phyloP scores from a whole-genome alignment of 2,797 vertebrate genomes.

The Acanthis flammea region DNA sequence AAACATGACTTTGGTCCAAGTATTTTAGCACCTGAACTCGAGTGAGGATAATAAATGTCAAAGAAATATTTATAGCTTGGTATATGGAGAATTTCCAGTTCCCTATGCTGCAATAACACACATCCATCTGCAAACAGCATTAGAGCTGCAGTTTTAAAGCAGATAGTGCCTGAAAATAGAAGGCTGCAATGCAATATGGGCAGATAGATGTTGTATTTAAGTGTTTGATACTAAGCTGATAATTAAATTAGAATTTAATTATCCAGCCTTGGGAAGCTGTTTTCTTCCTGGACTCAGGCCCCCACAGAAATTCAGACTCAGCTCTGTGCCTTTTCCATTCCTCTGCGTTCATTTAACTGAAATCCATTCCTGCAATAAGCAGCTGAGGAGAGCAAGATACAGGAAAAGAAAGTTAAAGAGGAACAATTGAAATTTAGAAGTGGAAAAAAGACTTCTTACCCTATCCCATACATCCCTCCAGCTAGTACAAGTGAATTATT shows the following conservation, averaged over 20 bases:
- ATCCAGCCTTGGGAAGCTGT: background rate
- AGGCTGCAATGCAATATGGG: slow-evolving; percentile 62
- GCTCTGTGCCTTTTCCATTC: background rate
- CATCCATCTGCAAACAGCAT: slow-evolving; percentile 94
- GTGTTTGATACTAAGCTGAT: slow-evolving; percentile 59
- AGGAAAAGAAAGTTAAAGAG: background rate
- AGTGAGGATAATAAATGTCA: slow-evolving; percentile 95
- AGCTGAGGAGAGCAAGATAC: background rate
- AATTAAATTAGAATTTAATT: slow-evolving; percentile 72
- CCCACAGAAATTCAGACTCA: slow-evolving; percentile 42
- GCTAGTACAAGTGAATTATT: background rate
- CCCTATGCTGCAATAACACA: slow-evolving; percentile 85
- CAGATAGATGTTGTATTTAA: slow-evolving; percentile 50
- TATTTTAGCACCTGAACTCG: slow-evolving; percentile 96
- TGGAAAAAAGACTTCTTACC: slow-evolving; percentile 22
- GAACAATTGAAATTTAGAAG: background rate
- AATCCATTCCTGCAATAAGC: slow-evolving; percentile 3
- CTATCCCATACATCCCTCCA: background rate
- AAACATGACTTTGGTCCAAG: slow-evolving; percentile 85
- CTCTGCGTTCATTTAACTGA: slow-evolving; percentile 19
- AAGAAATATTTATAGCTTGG: slow-evolving; percentile 90
- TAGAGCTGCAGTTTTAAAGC: slow-evolving; percentile 72
- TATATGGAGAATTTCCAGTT: slow-evolving; percentile 92
- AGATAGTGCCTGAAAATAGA: slow-evolving; percentile 79
- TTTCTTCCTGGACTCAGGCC: slow-evolving; percentile 36